Evolutionary conservation across 2,888 invertebrate genomes (phyloP).

Genomic region (Eucera pruinosa): DNA sequence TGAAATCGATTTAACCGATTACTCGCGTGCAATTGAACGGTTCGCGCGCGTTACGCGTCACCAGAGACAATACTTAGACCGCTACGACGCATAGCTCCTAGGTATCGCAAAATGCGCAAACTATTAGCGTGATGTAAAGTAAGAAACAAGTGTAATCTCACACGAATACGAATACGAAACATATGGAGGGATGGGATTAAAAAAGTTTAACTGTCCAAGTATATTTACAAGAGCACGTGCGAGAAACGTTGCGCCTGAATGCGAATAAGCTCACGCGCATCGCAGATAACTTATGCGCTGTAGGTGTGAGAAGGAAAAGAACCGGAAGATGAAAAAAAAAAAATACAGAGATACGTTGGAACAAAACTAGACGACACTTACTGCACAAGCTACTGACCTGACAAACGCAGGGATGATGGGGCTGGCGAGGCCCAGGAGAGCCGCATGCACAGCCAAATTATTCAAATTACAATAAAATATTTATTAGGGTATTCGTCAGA

Average conservation of each 20-base stretch:
- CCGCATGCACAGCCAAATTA: constrained; percentile 87
- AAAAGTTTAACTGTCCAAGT: background rate
- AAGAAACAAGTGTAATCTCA: background rate
- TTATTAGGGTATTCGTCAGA: constrained; percentile 56
- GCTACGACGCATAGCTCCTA: constrained; percentile 3
- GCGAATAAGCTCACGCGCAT: background rate
- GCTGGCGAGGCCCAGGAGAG: constrained; percentile 85
- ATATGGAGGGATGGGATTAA: background rate
- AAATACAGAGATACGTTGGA: constrained; percentile 31
- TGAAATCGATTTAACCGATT: no score
- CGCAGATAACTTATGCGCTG: constrained; percentile 54
- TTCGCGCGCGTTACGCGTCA: background rate
- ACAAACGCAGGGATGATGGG: constrained; percentile 85
- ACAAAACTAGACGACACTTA: constrained; percentile 43
- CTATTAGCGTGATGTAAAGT: background rate
- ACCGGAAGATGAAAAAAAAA: constrained; percentile 2
- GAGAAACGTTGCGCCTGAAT: background rate
- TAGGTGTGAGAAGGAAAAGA: constrained; percentile 27
- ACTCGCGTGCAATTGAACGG: background rate
- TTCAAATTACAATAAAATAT: constrained; percentile 78
- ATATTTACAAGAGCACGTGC: constrained; percentile 1
- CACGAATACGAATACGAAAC: background rate
- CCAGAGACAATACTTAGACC: background rate
- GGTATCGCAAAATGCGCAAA: background rate
- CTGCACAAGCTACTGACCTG: constrained; percentile 82